These are phyloP conservation scores for Pangasius larnaudii DNA, from an alignment of 2,797 vertebrate species.

Conservation along the genomic window DNA sequence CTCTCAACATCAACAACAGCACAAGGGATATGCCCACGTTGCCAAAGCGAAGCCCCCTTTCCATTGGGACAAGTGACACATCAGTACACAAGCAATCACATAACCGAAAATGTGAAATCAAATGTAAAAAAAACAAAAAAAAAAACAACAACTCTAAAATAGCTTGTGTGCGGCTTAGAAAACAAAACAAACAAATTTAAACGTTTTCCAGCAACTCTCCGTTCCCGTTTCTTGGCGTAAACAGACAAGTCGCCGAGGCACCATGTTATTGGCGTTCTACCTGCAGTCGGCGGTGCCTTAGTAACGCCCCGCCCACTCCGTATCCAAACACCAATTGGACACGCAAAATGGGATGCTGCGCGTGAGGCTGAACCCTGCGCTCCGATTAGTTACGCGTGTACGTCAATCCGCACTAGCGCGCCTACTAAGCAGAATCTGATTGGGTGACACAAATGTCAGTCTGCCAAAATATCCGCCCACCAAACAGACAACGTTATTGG, in stretches of 20 bases:
- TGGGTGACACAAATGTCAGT: constrained; percentile 57
- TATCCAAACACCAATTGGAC: constrained; percentile 74
- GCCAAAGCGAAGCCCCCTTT: constrained; percentile 83
- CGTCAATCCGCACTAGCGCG: constrained; percentile 59
- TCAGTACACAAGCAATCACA: constrained; percentile 78
- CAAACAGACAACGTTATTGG: constrained; percentile 68
- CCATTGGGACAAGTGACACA: constrained; percentile 86
- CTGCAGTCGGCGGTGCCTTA: constrained; percentile 69
- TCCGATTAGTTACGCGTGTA: constrained; percentile 50
- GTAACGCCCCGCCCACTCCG: constrained; percentile 75
- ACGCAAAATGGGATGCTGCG: neutral
- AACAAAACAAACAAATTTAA: constrained; percentile 44
- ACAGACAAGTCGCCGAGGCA: constrained; percentile 76
- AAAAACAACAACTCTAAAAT: constrained; percentile 55
- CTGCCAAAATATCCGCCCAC: constrained; percentile 44
- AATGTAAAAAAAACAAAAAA: constrained; percentile 61
- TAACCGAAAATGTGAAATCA: constrained; percentile 61
- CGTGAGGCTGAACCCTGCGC: neutral
- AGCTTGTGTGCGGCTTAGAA: constrained; percentile 18
- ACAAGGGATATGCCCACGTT: constrained; percentile 80
- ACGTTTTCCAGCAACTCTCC: constrained; percentile 37
- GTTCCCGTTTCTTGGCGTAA: constrained; percentile 70
- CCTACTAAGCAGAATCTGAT: constrained; percentile 73
- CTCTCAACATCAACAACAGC: constrained; percentile 72
- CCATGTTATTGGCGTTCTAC: constrained; percentile 82